Base-by-base conservation (phyloP, 2,888 invertebrate genomes). In the Plagodis pulveraria region DNA sequence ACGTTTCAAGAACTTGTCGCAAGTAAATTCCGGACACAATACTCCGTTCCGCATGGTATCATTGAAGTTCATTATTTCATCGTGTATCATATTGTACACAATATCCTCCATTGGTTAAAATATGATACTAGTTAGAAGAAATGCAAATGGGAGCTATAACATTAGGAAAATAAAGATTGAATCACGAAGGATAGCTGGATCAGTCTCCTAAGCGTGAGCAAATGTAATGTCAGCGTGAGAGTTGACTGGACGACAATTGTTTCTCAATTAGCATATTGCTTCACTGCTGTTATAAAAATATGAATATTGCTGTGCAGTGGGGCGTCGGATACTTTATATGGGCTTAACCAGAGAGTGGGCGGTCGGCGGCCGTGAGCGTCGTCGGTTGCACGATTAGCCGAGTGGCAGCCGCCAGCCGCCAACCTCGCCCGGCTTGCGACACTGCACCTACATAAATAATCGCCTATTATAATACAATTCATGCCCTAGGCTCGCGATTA, bases 311-410 rank as follows among this genome's bases (percentile, higher is more conserved):
- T 82, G 78, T 85, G 82, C 76, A 84, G 78, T 82, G 80, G 81
- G 83, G 77, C 76, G 72, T 76, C 78, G 81, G 83, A 84, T 82
- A 83, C 91, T 90, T 76, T 87, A 91, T 90, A 91, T 89, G 91
- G 91, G 78, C 78, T 89, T 90, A 88, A 90, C 81, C 74, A 73
- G 80, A 83, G 87, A 89, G 91, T 92, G 90, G 91, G 91, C 82
- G 91, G 91, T 79, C 78, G 91, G 72, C 86, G 91, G 83, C 91
- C 91, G 80, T 91, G 91, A 91, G 87, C 84, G 76, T 81, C 71
- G 76, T 62, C 66, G 78, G 82, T 81, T 77, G 86, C 83, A 80
- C 85, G 89, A 83, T 85, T 84, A 87, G 87, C 81, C 77, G 77
- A 77, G 66, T 69, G 69, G 67, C 72, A 70, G 66, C 70, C 68